Evolutionary conservation across 2,113 vertebrate species (phyloP).

Genomic region (Perognathus longimembris): DNA sequence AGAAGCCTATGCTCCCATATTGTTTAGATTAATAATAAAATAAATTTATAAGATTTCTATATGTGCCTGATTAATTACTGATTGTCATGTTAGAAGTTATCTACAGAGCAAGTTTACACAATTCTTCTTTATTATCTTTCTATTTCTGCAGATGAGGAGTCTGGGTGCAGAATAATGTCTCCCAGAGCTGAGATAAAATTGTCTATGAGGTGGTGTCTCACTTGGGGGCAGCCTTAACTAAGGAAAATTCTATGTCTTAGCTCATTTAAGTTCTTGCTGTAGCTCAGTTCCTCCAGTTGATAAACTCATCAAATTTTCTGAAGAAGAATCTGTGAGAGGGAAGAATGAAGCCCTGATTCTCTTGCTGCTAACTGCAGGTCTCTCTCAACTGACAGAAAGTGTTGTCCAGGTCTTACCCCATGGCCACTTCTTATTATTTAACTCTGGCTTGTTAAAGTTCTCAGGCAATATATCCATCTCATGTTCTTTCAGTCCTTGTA

Average conservation of each 20-base stretch:
- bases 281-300: background rate
- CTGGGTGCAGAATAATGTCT: rapidly evolving
- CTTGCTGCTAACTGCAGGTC: background rate
- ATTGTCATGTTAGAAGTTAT: slow-evolving; percentile 9
- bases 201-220: background rate
- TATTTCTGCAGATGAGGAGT: background rate
- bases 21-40: slow-evolving; percentile 8
- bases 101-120: background rate
- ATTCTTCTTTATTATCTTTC: background rate
- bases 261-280: background rate
- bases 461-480: background rate
- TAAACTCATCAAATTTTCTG: background rate
- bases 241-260: background rate
- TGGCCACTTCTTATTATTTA: background rate
- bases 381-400: background rate
- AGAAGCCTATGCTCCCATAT: background rate
- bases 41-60: background rate
- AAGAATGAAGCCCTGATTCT: background rate
- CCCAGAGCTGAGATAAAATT: background rate
- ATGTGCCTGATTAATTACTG: background rate
- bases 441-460: background rate
- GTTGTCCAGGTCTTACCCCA: rapidly evolving
- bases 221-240: background rate
- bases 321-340: background rate
- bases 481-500: background rate